Conservation (phyloP, 2,797 vertebrate genomes). For the Danio tinwini region DNA sequence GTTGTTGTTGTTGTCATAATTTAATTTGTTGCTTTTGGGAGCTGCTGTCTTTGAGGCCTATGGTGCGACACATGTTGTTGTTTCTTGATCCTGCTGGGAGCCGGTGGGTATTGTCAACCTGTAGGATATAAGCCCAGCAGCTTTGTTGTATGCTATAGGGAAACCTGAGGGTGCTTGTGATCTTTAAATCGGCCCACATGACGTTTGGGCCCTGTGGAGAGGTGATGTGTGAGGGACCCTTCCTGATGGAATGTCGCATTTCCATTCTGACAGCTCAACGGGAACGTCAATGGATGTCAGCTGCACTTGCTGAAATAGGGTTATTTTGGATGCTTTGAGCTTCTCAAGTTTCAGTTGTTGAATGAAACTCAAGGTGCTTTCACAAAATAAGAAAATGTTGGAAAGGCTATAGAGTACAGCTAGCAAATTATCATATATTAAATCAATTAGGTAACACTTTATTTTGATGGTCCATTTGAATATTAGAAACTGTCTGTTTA, state of each 20-base stretch:
- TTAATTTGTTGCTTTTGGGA: constrained; percentile 8
- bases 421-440: background rate
- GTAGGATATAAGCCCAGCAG: constrained; percentile 30
- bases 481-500: too few species aligned
- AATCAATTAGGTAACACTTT: too few species aligned
- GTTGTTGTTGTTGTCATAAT: background rate
- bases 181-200: constrained; percentile 41
- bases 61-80: constrained; percentile 33
- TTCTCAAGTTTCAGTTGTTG: background rate
- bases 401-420: background rate
- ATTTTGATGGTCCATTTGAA: too few species aligned
- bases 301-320: constrained; percentile 18
- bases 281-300: constrained; percentile 16
- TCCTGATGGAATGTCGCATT: constrained; percentile 26
- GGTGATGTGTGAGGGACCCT: constrained; percentile 32
- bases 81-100: constrained; percentile 50
- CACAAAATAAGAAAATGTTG: background rate
- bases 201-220: constrained; percentile 22
- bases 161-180: constrained; percentile 37
- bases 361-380: background rate
- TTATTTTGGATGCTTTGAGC: constrained; percentile 13
- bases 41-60: constrained; percentile 1
- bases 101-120: constrained; percentile 41
- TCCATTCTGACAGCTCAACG: constrained; percentile 37
- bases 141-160: constrained; percentile 57